Conservation (phyloP, 53 echinoderm and acorn worm genomes). For the Stichopus horrens region DNA sequence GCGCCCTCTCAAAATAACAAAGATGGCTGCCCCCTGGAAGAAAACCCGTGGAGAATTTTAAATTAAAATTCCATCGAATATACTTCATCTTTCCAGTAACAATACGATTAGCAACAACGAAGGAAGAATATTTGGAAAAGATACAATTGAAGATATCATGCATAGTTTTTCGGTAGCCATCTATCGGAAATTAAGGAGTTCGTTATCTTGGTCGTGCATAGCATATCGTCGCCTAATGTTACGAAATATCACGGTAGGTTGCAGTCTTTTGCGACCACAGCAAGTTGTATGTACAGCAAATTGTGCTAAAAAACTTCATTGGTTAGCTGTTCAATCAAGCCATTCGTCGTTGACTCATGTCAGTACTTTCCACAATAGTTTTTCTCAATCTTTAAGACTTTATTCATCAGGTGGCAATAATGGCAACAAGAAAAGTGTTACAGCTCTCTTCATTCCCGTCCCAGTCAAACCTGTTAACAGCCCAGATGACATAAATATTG, state of each 20-base stretch:
- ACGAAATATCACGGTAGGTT: constrained; percentile 4
- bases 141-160: not conserved
- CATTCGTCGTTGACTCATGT: not conserved
- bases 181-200: not conserved
- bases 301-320: not conserved
- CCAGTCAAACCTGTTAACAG: constrained; percentile 81
- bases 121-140: too few species aligned
- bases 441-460: constrained; percentile 89
- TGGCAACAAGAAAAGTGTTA: constrained; percentile 64
- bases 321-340: not conserved
- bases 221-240: constrained; percentile 4
- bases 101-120: too few species aligned
- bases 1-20: constrained; percentile 29
- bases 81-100: too few species aligned
- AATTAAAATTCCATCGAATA: too few species aligned
- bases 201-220: constrained; percentile 18
- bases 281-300: not conserved
- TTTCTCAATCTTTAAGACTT: not conserved
- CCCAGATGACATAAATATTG: constrained; percentile 94
- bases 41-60: not conserved
- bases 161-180: not conserved
- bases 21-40: constrained; percentile 31
- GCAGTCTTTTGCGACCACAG: not conserved
- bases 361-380: not conserved
- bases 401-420: constrained; percentile 51